Evolutionary conservation across 2,113 vertebrate genomes (phyloP), one percentile per base, ranked within the genome.

Genomic region (Scomber japonicus): DNA sequence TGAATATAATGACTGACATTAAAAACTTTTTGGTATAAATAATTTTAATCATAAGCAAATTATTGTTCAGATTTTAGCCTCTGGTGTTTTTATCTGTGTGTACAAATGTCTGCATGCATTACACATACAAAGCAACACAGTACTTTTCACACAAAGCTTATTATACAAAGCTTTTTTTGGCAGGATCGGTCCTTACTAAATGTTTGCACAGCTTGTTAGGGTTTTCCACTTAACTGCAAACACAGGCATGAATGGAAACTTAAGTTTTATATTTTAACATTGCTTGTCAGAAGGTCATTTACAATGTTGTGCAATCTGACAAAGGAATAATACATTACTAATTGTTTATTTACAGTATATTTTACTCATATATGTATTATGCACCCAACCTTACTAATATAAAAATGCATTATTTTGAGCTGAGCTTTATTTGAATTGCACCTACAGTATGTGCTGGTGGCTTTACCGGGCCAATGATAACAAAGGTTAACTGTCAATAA

Each of bases 211-310:
- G 27, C 40, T n/a, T 59, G 19, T 59, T 30, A 8, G 30, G 55
- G 60, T 63, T 88, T 80, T 85, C 75, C 75, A 71, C 31, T 70
- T 46, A 10, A 73, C 30, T 75, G 48, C 68, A 82, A 83, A 78
- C 72, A 64, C 17, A 57, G n/a, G 1, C 49, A 40, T 68, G 8
- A 78, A 86, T 80, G 44, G 50, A 83, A 72, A 69, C 6, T 46
- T 15, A 0, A 19, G 24, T 62, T 69, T 80, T 63, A 21, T 46
- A 48, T 44, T 60, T 40, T 40, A 68, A 70, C 50, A 75, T 40
- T 14, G 68, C 12, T 31, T 14, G 10, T 69, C 3, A 12, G 65
- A 57, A 9, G 35, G 35, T 62, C 0, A 55, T 82, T 81, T 60
- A 44, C 10, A 63, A n/a, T 30, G 49, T 57, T 61, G 21, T 35